phyloP scores from a whole-genome alignment of 2,797 vertebrate genomes.

The Argentina silus region DNA sequence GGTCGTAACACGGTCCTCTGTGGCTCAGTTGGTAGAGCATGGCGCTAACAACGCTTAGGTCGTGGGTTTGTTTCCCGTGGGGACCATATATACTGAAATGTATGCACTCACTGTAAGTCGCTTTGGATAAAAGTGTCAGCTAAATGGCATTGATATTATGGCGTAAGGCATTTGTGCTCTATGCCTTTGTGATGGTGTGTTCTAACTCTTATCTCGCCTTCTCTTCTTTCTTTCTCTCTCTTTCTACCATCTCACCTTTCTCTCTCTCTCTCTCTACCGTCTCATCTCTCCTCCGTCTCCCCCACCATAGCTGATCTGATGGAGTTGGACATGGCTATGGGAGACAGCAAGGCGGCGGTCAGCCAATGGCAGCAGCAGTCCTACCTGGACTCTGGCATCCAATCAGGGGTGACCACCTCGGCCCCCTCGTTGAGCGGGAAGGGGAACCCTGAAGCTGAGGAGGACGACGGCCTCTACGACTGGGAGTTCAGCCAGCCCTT shows the following conservation, averaged over 20 bases:
- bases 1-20: too few species aligned
- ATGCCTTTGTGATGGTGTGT: neutral
- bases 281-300: neutral
- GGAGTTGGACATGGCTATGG: conserved; percentile 99
- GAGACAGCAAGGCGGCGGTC: conserved; percentile 96
- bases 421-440: conserved; percentile 98
- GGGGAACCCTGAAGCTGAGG: conserved; percentile 95
- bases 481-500: conserved; percentile 98
- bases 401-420: conserved; percentile 97
- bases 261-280: neutral
- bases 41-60: too few species aligned
- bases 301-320: conserved; percentile 91
- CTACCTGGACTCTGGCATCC: conserved; percentile 97
- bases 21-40: too few species aligned
- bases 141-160: too few species aligned
- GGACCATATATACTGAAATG: too few species aligned
- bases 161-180: too few species aligned
- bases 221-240: too few species aligned
- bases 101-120: too few species aligned
- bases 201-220: neutral
- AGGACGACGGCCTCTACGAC: conserved; percentile 92
- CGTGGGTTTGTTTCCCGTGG: too few species aligned
- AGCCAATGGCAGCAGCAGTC: conserved; percentile 99
- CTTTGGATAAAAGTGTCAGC: too few species aligned
- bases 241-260: too few species aligned